A percentile compares a stretch with the other conserved stretches of the same genome.
Evolutionary conservation across 2,888 invertebrate species (phyloP).

Genomic region (Campoletis raptor): DNA sequence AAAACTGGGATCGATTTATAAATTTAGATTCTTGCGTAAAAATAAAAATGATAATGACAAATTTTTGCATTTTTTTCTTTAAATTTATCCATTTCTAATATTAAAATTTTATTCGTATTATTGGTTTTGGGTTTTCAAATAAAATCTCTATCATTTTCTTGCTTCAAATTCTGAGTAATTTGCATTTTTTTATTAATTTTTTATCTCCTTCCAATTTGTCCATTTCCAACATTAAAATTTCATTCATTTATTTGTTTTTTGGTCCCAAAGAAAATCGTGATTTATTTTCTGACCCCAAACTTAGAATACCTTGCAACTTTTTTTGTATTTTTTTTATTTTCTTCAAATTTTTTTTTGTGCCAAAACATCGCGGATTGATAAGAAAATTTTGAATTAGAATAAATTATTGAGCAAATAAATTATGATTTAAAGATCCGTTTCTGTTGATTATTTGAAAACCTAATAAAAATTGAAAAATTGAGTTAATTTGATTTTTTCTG

Average conservation of each 20-base stretch:
- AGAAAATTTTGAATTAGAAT: too few relatives aligned
- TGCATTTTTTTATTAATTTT: not conserved
- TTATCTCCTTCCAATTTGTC: not conserved
- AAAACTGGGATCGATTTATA: constrained; percentile 49
- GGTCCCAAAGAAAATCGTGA: too few relatives aligned
- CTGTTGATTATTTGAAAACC: not conserved
- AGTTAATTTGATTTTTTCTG: not conserved
- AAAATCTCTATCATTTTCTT: too few relatives aligned
- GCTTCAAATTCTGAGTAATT: too few relatives aligned
- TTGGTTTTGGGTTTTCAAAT: too few relatives aligned
- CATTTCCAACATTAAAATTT: not conserved
- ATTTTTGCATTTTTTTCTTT: not conserved
- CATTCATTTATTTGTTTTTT: not conserved
- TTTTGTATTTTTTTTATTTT: too few relatives aligned
- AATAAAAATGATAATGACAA: not conserved
- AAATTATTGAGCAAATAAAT: not conserved
- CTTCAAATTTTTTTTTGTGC: too few relatives aligned
- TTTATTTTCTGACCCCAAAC: too few relatives aligned
- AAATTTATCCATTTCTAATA: not conserved
- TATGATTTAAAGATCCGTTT: not conserved
- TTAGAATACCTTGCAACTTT: too few relatives aligned
- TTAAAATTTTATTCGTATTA: not conserved
- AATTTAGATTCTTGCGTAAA: constrained; percentile 41
- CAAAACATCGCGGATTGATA: too few relatives aligned
- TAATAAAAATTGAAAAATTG: not conserved